These are phyloP conservation scores for Allacma fusca DNA, from an alignment of 2,888 invertebrate species.

Conservation along the genomic window DNA sequence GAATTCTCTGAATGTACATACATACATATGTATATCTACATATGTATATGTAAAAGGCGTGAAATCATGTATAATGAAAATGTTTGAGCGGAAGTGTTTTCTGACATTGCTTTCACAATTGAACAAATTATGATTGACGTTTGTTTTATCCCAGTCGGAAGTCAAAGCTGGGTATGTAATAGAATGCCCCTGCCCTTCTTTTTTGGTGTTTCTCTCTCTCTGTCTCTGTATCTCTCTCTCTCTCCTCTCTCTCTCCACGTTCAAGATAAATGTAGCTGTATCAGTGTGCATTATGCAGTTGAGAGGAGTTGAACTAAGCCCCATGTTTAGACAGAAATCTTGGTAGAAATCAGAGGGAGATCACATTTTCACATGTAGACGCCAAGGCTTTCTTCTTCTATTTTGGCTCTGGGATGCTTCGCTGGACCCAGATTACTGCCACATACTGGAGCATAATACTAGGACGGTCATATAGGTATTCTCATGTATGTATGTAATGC, in stretches of 20 bases:
- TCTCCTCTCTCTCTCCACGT: neutral
- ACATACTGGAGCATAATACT: too few species aligned
- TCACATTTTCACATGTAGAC: slow-evolving; percentile 24
- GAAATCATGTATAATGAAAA: neutral
- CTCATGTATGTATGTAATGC: too few species aligned
- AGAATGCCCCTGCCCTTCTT: slow-evolving; percentile 4
- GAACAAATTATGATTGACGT: slow-evolving; percentile 42
- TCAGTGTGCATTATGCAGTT: slow-evolving; percentile 43
- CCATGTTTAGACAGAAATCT: slow-evolving; percentile 27
- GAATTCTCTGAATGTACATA: too few species aligned
- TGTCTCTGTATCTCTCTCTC: neutral
- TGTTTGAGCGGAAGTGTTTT: slow-evolving; percentile 12
- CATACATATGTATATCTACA: neutral
- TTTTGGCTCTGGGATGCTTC: too few species aligned
- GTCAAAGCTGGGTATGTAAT: neutral
- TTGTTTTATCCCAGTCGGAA: slow-evolving; percentile 38
- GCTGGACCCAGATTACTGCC: too few species aligned
- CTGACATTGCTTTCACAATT: slow-evolving; percentile 39
- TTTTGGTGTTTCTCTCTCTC: neutral
- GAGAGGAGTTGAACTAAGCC: slow-evolving; percentile 32
- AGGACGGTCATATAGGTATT: too few species aligned
- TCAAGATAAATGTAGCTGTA: slow-evolving; percentile 42
- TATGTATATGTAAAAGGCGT: neutral
- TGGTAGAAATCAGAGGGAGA: slow-evolving; percentile 10
- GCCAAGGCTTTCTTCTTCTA: neutral